Base-by-base conservation (phyloP, 1,140 invertebrate genomes). In the Caenorhabditis latens region DNA sequence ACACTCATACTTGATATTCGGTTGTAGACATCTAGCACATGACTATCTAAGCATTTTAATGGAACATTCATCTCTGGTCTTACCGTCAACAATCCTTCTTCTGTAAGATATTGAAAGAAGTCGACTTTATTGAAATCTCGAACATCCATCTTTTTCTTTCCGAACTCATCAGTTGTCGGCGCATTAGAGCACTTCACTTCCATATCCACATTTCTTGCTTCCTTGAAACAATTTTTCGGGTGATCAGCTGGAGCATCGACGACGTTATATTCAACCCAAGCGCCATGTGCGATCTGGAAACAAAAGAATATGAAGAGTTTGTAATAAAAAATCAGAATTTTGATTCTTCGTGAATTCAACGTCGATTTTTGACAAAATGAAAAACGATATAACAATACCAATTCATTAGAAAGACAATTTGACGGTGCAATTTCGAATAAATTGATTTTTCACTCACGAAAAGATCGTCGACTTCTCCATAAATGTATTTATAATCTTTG, bases 51-150 rank as follows among this genome's bases (percentile, higher is more conserved):
- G 2, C 32, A 32, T 32, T 32, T 32, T 32, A 32, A 32, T 32
- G 32, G 32, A 32, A 32, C 2, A 32, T 32, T 32, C 32, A 32
- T 32, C 32, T 32, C 32, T n/a, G n/a, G n/a, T n/a, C n/a, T 32
- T 71, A 71, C 65, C 65, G 65, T 43, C 24, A 71, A 46, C 14
- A 19, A 2, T n/a, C 42, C n/a, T 9, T 46, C 24, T 19, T 19
- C n/a, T 19, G 40, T 1, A 46, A 46, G 40, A 24, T 19, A 71
- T 9, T 71, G 65, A 46, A 71, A 71, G 19, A 32, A 71, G 65
- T 71, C 65, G 5, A 71, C 65, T 46, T 71, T 71, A 32, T 71
- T 71, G 65, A 71, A 71, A 43, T 71, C 40, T 11, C 40, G n/a
- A 7, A 71, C 65, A 46, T 71, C 19, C n/a, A 71, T 19, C 40